Evolutionary conservation across 2,113 vertebrate species (phyloP).

Genomic region (Apteryx mantelli): DNA sequence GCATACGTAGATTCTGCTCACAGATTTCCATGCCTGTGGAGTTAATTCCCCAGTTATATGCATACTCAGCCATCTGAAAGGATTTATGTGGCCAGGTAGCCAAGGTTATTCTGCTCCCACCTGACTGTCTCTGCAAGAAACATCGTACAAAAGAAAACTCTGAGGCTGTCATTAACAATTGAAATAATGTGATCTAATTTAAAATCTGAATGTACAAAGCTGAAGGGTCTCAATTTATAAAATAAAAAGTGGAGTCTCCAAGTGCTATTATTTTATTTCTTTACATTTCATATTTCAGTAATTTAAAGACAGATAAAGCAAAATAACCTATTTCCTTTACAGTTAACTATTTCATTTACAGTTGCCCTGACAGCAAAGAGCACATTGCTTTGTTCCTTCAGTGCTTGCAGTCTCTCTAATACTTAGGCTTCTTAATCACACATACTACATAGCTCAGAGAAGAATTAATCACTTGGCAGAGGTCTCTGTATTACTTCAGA

Average conservation of each 20-base stretch:
- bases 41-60: not conserved
- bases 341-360: not conserved
- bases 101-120: not conserved
- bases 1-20: not conserved
- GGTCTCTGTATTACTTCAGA: not conserved
- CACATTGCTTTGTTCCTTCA: not conserved
- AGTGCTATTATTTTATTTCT: not conserved
- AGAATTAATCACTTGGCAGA: not conserved
- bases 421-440: not conserved
- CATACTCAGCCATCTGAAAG: not conserved
- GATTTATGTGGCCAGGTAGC: not conserved
- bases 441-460: not conserved
- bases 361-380: not conserved
- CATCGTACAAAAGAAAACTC: not conserved
- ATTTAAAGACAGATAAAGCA: not conserved
- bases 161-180: not conserved
- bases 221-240: not conserved
- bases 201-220: not conserved
- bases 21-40: not conserved
- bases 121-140: not conserved
- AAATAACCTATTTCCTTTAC: not conserved
- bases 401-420: not conserved
- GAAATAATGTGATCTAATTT: not conserved
- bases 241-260: not conserved
- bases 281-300: not conserved